Conservation (phyloP, 2,888 invertebrate genomes). For the Rotaria sp. region DNA sequence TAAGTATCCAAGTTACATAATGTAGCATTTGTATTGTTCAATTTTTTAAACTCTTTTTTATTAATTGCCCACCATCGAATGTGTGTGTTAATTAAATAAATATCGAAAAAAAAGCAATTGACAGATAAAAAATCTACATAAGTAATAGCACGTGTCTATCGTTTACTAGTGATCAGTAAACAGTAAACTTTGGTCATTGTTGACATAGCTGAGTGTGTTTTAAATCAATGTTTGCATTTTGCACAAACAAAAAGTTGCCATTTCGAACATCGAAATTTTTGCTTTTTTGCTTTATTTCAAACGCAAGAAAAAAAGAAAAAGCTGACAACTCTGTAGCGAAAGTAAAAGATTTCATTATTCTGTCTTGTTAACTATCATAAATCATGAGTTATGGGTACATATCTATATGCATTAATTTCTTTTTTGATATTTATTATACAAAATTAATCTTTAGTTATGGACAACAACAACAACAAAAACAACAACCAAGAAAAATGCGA, state of each 20-base stretch:
- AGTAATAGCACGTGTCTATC: background rate
- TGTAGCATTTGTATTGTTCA: background rate
- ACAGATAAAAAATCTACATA: background rate
- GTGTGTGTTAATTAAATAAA: conserved; percentile 1
- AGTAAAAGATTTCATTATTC: no score
- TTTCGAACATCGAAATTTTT: background rate
- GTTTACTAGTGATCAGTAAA: background rate
- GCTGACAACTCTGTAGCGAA: no score
- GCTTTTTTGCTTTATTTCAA: background rate
- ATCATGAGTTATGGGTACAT: background rate
- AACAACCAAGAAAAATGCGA: background rate
- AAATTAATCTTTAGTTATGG: background rate
- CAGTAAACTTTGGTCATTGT: background rate
- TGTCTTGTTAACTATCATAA: background rate
- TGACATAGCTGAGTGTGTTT: background rate
- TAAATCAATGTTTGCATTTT: background rate
- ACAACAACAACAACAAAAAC: background rate
- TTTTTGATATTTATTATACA: background rate
- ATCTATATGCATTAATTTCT: background rate
- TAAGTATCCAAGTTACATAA: background rate
- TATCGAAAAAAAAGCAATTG: background rate
- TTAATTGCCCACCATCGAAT: background rate
- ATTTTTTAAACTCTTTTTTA: background rate
- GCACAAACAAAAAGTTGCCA: background rate
- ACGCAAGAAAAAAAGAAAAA: background rate